Conservation (phyloP, 2,113 vertebrate genomes). For the Cyprinus carpio region DNA sequence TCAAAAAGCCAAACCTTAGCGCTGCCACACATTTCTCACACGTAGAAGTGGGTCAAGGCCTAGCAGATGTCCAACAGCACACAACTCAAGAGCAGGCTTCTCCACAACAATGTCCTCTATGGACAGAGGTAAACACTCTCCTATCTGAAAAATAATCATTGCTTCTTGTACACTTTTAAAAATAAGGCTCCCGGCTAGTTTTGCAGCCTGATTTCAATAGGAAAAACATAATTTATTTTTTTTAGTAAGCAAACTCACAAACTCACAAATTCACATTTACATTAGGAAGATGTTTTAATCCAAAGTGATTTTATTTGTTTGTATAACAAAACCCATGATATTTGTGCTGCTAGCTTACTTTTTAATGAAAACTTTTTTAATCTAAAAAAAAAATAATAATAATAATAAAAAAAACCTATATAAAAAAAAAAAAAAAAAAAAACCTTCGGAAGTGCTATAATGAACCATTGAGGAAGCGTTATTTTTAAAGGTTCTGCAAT, state of each 20-base stretch:
- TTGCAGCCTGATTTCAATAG: background rate
- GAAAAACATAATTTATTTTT: too few relatives aligned
- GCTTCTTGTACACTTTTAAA: background rate
- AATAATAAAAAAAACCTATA: too few relatives aligned
- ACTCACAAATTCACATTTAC: too few relatives aligned
- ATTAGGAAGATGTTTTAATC: background rate
- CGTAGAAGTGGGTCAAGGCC: slow-evolving; percentile 36
- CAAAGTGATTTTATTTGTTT: too few relatives aligned
- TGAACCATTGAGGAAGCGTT: background rate
- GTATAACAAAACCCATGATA: too few relatives aligned
- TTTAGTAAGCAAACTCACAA: too few relatives aligned
- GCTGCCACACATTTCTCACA: slow-evolving; percentile 39
- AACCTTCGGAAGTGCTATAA: background rate
- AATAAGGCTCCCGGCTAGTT: background rate
- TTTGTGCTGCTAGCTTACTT: too few relatives aligned
- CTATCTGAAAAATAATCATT: background rate
- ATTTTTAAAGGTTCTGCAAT: background rate
- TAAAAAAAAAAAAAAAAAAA: background rate
- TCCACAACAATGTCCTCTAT: slow-evolving; percentile 13
- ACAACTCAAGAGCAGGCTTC: slow-evolving; percentile 31
- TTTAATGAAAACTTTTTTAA: too few relatives aligned
- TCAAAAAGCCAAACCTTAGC: slow-evolving; percentile 64
- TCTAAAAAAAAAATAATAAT: background rate
- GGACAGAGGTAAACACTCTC: background rate
- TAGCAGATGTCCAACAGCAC: slow-evolving; percentile 51